A percentile compares a stretch with the other conserved stretches of the same genome.
phyloP scores from a whole-genome alignment of 2,888 invertebrate genomes.

The Aleiodes alternator region DNA sequence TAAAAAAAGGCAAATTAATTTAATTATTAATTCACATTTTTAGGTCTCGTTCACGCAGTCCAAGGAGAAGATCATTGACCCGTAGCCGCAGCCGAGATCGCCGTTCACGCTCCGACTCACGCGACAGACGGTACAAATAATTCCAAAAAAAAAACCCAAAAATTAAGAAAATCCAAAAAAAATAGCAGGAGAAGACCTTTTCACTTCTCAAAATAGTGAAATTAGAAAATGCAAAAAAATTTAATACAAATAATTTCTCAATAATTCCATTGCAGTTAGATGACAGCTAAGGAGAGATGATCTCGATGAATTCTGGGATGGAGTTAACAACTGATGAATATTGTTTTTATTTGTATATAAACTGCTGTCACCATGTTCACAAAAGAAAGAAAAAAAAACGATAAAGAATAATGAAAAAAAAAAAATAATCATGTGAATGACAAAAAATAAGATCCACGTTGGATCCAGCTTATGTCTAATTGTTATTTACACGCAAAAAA shows the following conservation, averaged over 20 bases:
- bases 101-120: slow-evolving; percentile 73
- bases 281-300: slow-evolving; percentile 43
- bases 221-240: not conserved
- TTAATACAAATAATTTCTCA: not conserved
- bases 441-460: slow-evolving; percentile 43
- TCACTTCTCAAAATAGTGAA: not conserved
- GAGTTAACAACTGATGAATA: slow-evolving; percentile 59
- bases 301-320: slow-evolving; percentile 61
- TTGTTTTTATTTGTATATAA: slow-evolving; percentile 68
- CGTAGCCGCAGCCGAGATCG: slow-evolving; percentile 74
- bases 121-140: slow-evolving; percentile 70
- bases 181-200: not conserved
- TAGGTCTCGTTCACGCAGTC: slow-evolving; percentile 73
- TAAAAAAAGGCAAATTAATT: not conserved
- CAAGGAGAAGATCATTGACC: slow-evolving; percentile 71
- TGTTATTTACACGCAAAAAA: slow-evolving; percentile 8
- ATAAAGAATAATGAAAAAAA: slow-evolving; percentile 22
- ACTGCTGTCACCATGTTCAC: slow-evolving; percentile 47
- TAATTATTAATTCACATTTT: slow-evolving; percentile 58
- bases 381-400: slow-evolving; percentile 40
- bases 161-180: not conserved
- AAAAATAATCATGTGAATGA: slow-evolving; percentile 20
- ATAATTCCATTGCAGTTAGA: slow-evolving; percentile 42
- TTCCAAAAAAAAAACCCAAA: not conserved
- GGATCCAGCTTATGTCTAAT: slow-evolving; percentile 10